Percentiles rank a stretch among this genome's conserved stretches.
These are phyloP conservation scores for Jaculus jaculus DNA, from an alignment of 2,113 vertebrate species.

Conservation along the genomic window DNA sequence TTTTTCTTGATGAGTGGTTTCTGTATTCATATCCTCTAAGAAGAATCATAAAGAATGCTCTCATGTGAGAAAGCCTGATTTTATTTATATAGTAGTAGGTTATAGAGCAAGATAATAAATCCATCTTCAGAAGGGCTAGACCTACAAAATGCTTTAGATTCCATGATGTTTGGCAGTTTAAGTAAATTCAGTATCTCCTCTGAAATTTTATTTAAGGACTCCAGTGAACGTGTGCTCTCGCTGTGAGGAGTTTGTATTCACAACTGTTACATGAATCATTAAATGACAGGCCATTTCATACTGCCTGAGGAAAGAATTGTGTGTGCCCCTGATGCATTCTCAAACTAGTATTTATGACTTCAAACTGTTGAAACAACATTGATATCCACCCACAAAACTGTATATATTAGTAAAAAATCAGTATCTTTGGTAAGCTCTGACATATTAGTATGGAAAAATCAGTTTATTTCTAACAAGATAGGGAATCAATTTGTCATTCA, in stretches of 20 bases:
- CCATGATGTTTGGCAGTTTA: neutral
- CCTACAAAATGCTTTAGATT: neutral
- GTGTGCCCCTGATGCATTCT: neutral
- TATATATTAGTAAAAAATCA: conserved; percentile 32
- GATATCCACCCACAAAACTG: neutral
- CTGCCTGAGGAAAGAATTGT: conserved; percentile 1
- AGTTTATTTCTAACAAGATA: conserved; percentile 16
- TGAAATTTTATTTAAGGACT: conserved; percentile 3
- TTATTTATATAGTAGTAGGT: neutral
- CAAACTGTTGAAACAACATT: conserved; percentile 43
- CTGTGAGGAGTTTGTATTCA: neutral
- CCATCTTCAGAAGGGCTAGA: neutral
- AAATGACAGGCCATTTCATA: conserved; percentile 37
- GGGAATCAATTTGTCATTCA: neutral
- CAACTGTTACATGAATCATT: conserved; percentile 53
- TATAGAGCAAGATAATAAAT: neutral
- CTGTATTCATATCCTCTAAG: neutral
- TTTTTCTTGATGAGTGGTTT: neutral
- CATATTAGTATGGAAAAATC: conserved; percentile 30
- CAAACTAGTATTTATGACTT: conserved; percentile 38
- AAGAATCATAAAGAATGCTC: neutral
- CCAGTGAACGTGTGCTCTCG: neutral
- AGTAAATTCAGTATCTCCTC: neutral
- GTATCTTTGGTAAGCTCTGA: conserved; percentile 18
- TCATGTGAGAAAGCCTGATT: neutral